Base-by-base conservation (phyloP, 2,113 vertebrate genomes). In the Empidonax traillii region DNA sequence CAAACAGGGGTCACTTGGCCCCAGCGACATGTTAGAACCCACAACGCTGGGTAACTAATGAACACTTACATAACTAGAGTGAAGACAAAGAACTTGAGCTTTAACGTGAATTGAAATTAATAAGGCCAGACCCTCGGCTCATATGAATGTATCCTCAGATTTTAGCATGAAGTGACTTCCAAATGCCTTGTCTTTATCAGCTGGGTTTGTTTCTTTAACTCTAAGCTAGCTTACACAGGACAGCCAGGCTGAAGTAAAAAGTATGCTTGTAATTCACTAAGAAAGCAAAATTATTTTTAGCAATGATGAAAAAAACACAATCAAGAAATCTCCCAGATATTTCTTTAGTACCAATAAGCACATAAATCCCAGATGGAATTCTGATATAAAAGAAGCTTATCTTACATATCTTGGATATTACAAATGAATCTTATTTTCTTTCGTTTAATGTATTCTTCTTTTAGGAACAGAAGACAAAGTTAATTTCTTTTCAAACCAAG, bases 171-270 rank as follows among this genome's bases (percentile, higher is more conserved):
- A 93, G 59, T 27, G 59, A 80, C 68, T 93, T 63, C 46, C 35
- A 71, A 86, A 90, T 2, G 4, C 68, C 39, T 84, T n/a, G 24
- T 66, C 58, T 79, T 85, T 31, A 55, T 2, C 44, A 63, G 28
- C n/a, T 71, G 46, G 6, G 28, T 77, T 90, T 95, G 80, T 90
- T 92, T 92, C 72, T 79, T 80, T 90, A 92, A 61, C 85, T 65
- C 73, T 41, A 85, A 76, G 75, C 53, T 44, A 73, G 78, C 27
- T 93, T 63, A 62, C 30, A 31, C 19, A 74, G 43, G 46, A 83
- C 11, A 37, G 46, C 8, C 59, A 62, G 88, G 55, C 47, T 75
- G n/a, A 94, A 84, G n/a, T 31, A 67, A 21, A 96, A 96, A 90
- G 37, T 37, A 92, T 78, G 89, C 69, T 41, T 74, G 73, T n/a